A percentile compares a stretch with the other conserved stretches of the same genome.
phyloP scores from a whole-genome alignment of 2,113 vertebrate species.

The Channa maculata region DNA sequence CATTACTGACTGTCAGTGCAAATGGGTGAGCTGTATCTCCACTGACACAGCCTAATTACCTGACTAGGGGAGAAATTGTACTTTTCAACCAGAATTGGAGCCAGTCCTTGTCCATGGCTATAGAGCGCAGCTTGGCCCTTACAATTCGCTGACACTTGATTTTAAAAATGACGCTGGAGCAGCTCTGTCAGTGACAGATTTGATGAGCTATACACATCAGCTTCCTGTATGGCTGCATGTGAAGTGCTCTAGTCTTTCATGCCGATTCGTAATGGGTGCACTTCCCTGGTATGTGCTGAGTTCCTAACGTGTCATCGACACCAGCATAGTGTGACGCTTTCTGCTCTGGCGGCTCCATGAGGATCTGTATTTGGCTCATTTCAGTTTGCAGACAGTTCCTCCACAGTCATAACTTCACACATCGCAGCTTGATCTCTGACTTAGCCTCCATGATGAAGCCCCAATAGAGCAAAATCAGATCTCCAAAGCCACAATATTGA shows the following conservation, averaged over 20 bases:
- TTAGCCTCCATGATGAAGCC: slow-evolving; percentile 43
- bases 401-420: slow-evolving; percentile 47
- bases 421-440: slow-evolving; percentile 35
- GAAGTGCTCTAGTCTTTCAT: slow-evolving; percentile 63
- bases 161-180: slow-evolving; percentile 49
- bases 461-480: slow-evolving; percentile 42
- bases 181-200: slow-evolving; percentile 61
- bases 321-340: slow-evolving; percentile 54
- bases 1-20: slow-evolving; percentile 71
- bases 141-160: slow-evolving; percentile 56
- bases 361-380: slow-evolving; percentile 58
- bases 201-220: slow-evolving; percentile 61
- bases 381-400: slow-evolving; percentile 44
- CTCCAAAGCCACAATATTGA: slow-evolving; percentile 31
- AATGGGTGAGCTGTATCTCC: slow-evolving; percentile 63
- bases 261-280: slow-evolving; percentile 66
- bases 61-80: slow-evolving; percentile 72
- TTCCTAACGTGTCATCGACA: slow-evolving; percentile 64
- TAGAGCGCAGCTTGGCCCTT: slow-evolving; percentile 64
- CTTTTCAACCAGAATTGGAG: slow-evolving; percentile 61
- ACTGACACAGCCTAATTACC: slow-evolving; percentile 78
- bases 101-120: slow-evolving; percentile 60
- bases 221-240: slow-evolving; percentile 69
- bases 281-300: slow-evolving; percentile 51
- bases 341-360: slow-evolving; percentile 42